Evolutionary conservation across 2,888 invertebrate species (phyloP).

Genomic region (Oscheius sp.): DNA sequence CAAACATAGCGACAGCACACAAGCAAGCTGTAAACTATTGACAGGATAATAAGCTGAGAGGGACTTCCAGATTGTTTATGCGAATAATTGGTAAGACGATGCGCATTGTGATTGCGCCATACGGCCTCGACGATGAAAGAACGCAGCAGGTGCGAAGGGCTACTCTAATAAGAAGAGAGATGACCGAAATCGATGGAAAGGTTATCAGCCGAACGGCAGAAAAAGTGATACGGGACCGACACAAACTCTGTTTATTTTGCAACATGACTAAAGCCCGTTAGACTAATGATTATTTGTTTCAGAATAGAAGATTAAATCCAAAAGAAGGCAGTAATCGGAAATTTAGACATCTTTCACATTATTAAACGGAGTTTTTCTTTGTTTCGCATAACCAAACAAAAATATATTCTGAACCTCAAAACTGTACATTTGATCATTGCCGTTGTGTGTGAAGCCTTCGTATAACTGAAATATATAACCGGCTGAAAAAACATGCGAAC

Average conservation of each 20-base stretch:
- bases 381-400: neutral
- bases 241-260: no score
- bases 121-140: neutral
- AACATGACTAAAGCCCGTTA: no score
- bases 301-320: no score
- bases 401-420: neutral
- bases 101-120: neutral
- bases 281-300: no score
- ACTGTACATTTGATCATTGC: no score
- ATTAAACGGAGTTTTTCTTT: neutral
- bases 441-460: neutral
- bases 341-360: no score
- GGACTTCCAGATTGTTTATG: neutral
- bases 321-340: no score
- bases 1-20: no score
- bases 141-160: neutral
- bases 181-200: slow-evolving; percentile 24
- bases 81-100: neutral
- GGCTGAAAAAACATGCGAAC: no score
- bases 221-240: slow-evolving; percentile 1
- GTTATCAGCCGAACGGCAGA: slow-evolving; percentile 11
- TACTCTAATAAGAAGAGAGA: neutral
- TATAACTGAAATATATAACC: neutral
- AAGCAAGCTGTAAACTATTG: neutral
- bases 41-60: neutral